A percentile compares a stretch with the other conserved stretches of the same genome.
Conservation (phyloP, 2,797 vertebrate genomes). For the Thamnophis elegans region DNA sequence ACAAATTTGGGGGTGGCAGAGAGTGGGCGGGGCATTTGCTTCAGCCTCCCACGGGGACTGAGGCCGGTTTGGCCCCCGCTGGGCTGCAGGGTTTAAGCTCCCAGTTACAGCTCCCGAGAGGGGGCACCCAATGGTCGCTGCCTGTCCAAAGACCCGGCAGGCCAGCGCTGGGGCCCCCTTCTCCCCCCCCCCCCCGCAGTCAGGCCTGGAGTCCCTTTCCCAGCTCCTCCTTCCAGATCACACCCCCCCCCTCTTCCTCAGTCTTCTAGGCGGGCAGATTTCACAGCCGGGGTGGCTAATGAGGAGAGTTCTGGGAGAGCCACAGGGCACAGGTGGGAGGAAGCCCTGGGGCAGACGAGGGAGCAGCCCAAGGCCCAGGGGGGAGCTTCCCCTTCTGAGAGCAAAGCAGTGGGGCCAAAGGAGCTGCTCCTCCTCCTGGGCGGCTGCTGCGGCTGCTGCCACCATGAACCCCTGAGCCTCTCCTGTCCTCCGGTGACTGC, state of each 20-base stretch:
- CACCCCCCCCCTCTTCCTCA: neutral
- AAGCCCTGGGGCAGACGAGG: neutral
- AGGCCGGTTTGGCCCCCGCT: neutral
- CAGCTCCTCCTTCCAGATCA: neutral
- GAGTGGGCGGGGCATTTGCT: neutral
- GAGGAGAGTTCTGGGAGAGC: neutral
- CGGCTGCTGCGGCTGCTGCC: too few species aligned
- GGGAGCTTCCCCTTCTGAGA: neutral
- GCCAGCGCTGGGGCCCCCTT: neutral
- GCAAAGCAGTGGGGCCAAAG: neutral
- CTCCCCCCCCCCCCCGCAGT: too few species aligned
- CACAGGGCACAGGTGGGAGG: neutral
- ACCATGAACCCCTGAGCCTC: neutral
- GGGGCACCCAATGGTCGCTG: neutral
- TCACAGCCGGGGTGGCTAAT: neutral
- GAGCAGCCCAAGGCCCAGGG: too few species aligned
- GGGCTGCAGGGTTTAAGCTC: neutral
- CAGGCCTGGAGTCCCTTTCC: neutral
- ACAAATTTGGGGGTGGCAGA: neutral
- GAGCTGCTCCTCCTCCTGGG: too few species aligned
- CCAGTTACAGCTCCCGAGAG: neutral
- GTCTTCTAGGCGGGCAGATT: neutral
- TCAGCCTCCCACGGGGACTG: neutral
- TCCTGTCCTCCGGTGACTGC: neutral
- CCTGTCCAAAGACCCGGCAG: neutral